Percentiles rank a stretch among this genome's conserved stretches.
Conservation (phyloP, 2,888 invertebrate genomes). For the Idaea biselata region DNA sequence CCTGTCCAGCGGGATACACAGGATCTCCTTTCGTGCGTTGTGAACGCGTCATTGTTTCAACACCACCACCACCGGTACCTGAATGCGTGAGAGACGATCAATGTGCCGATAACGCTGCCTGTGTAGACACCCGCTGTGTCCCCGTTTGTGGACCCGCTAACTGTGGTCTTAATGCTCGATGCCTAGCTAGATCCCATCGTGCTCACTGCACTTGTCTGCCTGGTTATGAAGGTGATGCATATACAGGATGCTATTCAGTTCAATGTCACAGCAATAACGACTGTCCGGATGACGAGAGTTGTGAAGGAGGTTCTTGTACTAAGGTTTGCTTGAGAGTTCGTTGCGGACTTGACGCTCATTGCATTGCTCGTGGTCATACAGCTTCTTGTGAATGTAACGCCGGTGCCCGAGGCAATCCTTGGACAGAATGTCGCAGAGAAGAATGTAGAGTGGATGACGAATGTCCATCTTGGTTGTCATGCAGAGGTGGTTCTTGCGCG, state of each 20-base stretch:
- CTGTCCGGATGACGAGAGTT: conserved; percentile 90
- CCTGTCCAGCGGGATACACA: conserved; percentile 88
- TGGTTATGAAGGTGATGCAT: conserved; percentile 91
- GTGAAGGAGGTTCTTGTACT: conserved; percentile 89
- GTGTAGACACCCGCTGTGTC: conserved; percentile 86
- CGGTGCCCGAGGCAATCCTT: conserved; percentile 89
- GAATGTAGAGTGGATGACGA: conserved; percentile 89
- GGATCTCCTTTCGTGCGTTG: conserved; percentile 91
- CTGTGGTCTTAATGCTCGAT: conserved; percentile 90
- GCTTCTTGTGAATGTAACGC: conserved; percentile 89
- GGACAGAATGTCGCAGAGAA: conserved; percentile 87
- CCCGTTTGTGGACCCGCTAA: conserved; percentile 87
- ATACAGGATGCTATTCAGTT: conserved; percentile 87
- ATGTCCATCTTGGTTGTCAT: conserved; percentile 89
- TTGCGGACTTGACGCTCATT: conserved; percentile 90
- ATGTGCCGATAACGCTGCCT: conserved; percentile 91
- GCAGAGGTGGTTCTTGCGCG: conserved; percentile 88
- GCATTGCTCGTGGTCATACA: conserved; percentile 88
- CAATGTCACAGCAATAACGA: conserved; percentile 93
- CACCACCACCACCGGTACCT: conserved; percentile 79
- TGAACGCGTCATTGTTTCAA: conserved; percentile 55
- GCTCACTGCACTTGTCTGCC: conserved; percentile 91
- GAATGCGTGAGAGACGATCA: conserved; percentile 89
- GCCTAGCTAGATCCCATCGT: conserved; percentile 88
- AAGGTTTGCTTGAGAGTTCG: conserved; percentile 90